phyloP scores from a whole-genome alignment of 2,888 invertebrate genomes.

The Brachyopa scutellaris region DNA sequence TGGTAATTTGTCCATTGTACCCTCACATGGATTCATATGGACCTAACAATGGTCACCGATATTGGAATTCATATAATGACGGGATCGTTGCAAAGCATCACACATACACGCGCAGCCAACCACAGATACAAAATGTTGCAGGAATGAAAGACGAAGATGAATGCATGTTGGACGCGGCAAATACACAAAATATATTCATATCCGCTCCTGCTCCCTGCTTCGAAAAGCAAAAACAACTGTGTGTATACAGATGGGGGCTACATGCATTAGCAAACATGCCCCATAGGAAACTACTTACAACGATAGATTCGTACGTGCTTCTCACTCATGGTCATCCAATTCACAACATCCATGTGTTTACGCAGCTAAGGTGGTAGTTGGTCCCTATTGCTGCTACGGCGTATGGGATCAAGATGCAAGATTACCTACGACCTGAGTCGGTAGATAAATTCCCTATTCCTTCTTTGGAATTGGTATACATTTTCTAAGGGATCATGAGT shows the following conservation, averaged over 20 bases:
- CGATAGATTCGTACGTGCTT: slow-evolving; percentile 66
- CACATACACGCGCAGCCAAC: slow-evolving; percentile 18
- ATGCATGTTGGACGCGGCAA: slow-evolving; percentile 53
- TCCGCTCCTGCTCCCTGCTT: slow-evolving; percentile 54
- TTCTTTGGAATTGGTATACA: no score
- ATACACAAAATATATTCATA: slow-evolving; percentile 64
- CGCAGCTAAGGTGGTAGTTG: no score
- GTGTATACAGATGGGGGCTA: slow-evolving; percentile 54
- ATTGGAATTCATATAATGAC: slow-evolving; percentile 67
- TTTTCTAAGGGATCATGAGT: no score
- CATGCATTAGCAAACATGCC: slow-evolving; percentile 64
- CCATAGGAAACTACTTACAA: slow-evolving; percentile 64
- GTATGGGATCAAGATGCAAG: no score
- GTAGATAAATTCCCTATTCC: no score
- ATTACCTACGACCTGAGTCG: no score
- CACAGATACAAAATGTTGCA: slow-evolving; percentile 24
- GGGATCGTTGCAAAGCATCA: slow-evolving; percentile 64
- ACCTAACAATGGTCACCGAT: slow-evolving; percentile 61
- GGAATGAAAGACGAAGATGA: slow-evolving; percentile 57
- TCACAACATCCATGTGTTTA: slow-evolving; percentile 63
- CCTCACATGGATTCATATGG: slow-evolving; percentile 5
- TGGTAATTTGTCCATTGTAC: slow-evolving; percentile 34
- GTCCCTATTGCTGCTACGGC: no score
- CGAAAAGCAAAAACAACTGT: slow-evolving; percentile 1
- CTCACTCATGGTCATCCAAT: slow-evolving; percentile 67